Conservation (phyloP, 2,797 vertebrate genomes). For the Chloroceryle amazona region DNA sequence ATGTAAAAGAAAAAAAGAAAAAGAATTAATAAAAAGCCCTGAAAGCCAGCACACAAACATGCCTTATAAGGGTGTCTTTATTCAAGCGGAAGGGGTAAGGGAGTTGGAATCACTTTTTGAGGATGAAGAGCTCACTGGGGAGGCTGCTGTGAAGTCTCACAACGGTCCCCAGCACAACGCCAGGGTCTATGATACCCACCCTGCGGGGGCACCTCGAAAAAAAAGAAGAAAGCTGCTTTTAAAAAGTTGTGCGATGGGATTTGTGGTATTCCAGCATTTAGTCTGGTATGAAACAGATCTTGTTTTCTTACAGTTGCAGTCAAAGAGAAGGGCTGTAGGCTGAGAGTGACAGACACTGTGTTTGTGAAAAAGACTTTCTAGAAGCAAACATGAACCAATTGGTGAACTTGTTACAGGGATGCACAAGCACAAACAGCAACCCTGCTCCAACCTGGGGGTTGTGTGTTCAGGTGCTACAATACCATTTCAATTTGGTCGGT, state of each 20-base stretch:
- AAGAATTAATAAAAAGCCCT: slow-evolving; percentile 30
- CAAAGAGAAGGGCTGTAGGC: not conserved
- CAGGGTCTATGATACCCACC: not conserved
- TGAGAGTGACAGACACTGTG: not conserved
- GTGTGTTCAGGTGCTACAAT: not conserved
- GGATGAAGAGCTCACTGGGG: not conserved
- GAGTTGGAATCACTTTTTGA: not conserved
- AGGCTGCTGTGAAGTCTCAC: not conserved
- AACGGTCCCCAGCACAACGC: not conserved
- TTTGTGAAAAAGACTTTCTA: not conserved
- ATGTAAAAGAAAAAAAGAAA: not conserved
- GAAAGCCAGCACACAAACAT: slow-evolving; percentile 1
- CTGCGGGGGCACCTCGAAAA: fast-evolving
- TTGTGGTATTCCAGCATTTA: not conserved
- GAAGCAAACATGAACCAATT: not conserved
- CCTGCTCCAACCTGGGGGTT: not conserved
- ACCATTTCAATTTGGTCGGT: not conserved
- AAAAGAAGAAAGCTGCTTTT: not conserved
- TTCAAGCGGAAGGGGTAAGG: not conserved
- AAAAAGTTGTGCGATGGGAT: not conserved
- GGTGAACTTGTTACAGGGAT: fast-evolving
- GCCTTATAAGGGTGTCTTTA: not conserved
- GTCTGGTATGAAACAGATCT: not conserved
- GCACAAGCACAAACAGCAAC: not conserved
- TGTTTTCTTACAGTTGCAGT: not conserved